Evolutionary conservation across 2,888 invertebrate species (phyloP).

Genomic region (Archaeoteleia sp.): DNA sequence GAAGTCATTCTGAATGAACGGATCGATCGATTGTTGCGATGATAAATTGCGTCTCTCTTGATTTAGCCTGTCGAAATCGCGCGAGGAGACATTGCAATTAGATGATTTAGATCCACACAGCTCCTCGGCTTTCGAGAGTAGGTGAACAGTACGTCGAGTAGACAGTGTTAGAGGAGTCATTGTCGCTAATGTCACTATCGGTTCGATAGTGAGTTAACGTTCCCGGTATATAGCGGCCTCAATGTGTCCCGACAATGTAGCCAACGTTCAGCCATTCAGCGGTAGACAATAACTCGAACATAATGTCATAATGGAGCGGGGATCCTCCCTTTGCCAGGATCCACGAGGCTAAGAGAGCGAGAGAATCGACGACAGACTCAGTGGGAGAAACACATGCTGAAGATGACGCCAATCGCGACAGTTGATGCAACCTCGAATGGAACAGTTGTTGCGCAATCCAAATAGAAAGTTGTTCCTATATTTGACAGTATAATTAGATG

Average conservation of each 20-base stretch:
- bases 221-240: slow-evolving; percentile 69
- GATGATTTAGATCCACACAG: slow-evolving; percentile 50
- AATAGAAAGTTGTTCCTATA: too few relatives aligned
- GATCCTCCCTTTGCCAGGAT: slow-evolving; percentile 57
- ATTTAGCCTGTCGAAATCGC: neutral
- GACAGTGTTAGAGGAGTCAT: slow-evolving; percentile 52
- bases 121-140: slow-evolving; percentile 46
- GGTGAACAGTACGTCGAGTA: slow-evolving; percentile 47
- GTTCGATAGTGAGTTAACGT: slow-evolving; percentile 72
- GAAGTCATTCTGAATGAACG: slow-evolving; percentile 5
- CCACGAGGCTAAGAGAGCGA: slow-evolving; percentile 42
- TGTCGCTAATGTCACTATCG: slow-evolving; percentile 66
- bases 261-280: slow-evolving; percentile 73
- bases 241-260: slow-evolving; percentile 72
- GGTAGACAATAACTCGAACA: slow-evolving; percentile 71
- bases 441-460: too few relatives aligned
- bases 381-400: slow-evolving; percentile 1
- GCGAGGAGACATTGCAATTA: slow-evolving; percentile 40
- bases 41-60: slow-evolving; percentile 8
- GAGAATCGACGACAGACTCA: slow-evolving; percentile 11
- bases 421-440: too few relatives aligned
- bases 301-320: slow-evolving; percentile 73
- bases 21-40: neutral
- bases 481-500: too few relatives aligned
- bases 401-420: slow-evolving; percentile 7